Evolutionary conservation across 1,140 invertebrate species (phyloP), one percentile per base, ranked within the genome.

Genomic region (Ceratina calcarata): DNA sequence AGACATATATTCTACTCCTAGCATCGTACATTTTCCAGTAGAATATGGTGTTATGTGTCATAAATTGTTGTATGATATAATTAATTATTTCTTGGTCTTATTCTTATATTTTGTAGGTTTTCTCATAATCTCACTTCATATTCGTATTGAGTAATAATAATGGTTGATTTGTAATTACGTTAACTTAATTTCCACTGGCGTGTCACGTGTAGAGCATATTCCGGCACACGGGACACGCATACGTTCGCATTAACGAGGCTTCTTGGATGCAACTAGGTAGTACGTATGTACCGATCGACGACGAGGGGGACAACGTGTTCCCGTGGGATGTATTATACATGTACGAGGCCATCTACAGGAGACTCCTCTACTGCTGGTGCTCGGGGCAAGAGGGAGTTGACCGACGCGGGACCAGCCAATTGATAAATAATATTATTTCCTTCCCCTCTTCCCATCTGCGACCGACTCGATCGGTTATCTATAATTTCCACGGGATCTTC

Each of bases 351-450:
- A 64, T 57, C 49, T 72, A 45, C 68, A 45, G 51, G 8, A 18
- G 4, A n/a, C 18, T 32, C n/a, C 16, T 22, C 32, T 16, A 20
- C 53, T 18, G 20, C 18, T 15, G 49, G 60, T 57, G 61, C 4
- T 22, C 66, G 20, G 2, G 15, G 32, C 64, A 24, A 27, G n/a
- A 45, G 64, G 49, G 32, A 67, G 16, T 45, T 55, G 73, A 65
- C 55, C 64, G 74, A 49, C 32, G 13, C 55, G 65, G 37, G 6
- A 58, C 37, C 51, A 66, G 62, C 73, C 82, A 68, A 78, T 86
- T 85, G 80, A 84, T 84, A 84, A 84, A 83, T 80, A 84, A 82
- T 82, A 82, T 76, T 71, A 85, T 83, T 85, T 85, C 69, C 79
- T 45, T n/a, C 12, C 20, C 8, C 13, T 37, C n/a, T 37, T 55